Evolutionary conservation across 2,888 invertebrate species (phyloP).

Genomic region (Plebejus argus): DNA sequence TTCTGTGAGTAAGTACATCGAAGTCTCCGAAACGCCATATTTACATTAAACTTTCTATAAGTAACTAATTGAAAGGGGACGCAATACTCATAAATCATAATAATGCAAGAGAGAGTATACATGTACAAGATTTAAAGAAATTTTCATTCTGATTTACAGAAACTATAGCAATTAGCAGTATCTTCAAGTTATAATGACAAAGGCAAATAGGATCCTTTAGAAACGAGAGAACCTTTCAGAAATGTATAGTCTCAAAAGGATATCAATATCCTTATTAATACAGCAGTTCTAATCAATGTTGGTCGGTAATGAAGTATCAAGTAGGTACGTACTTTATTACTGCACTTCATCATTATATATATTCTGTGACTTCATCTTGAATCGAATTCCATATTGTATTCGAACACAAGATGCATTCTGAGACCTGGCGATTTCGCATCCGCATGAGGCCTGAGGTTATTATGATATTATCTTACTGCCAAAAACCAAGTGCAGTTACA

Average conservation of each 20-base stretch:
- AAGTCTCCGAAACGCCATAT: constrained; percentile 13
- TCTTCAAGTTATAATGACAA: background rate
- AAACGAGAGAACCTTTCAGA: background rate
- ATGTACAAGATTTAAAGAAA: background rate
- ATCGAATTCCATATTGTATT: background rate
- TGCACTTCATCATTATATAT: background rate
- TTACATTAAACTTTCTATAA: constrained; percentile 23
- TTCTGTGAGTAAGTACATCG: background rate
- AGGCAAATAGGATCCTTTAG: background rate
- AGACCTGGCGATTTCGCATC: too few relatives aligned
- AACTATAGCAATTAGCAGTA: background rate
- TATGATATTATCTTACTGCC: too few relatives aligned
- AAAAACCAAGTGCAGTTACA: background rate
- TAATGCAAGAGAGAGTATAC: background rate
- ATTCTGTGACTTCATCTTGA: background rate
- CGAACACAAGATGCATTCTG: too few relatives aligned
- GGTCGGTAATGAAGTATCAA: background rate
- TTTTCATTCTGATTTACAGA: background rate
- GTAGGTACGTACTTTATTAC: background rate
- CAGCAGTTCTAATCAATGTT: background rate
- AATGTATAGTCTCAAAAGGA: background rate
- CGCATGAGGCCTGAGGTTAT: too few relatives aligned
- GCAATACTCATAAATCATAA: background rate
- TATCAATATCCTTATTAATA: background rate
- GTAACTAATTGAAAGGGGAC: background rate